Conservation (phyloP, 2,113 vertebrate genomes). For the Pygoscelis antarcticus region DNA sequence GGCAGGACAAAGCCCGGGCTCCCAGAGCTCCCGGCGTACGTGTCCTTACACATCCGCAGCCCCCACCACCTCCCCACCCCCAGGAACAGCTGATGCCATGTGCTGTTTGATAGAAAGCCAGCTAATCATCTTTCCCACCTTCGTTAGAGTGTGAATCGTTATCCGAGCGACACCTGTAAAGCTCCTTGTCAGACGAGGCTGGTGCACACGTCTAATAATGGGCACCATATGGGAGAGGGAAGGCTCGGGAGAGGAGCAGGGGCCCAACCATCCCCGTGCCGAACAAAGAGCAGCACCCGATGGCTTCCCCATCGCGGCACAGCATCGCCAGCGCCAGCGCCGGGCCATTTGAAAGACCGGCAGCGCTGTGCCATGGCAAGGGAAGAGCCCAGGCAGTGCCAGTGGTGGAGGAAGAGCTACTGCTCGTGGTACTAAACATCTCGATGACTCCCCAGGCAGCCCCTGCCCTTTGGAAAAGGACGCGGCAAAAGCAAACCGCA, state of each 20-base stretch:
- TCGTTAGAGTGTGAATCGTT: slow-evolving; percentile 56
- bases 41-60: slow-evolving; percentile 30
- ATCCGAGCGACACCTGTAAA: slow-evolving; percentile 59
- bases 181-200: slow-evolving; percentile 37
- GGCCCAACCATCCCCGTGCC: fast-evolving
- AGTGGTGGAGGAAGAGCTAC: fast-evolving
- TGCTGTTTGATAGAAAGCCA: slow-evolving; percentile 18
- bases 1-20: not conserved
- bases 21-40: not conserved
- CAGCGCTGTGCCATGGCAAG: fast-evolving
- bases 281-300: slow-evolving; percentile 5
- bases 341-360: fast-evolving
- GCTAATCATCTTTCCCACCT: slow-evolving; percentile 67
- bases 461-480: not conserved
- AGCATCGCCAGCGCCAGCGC: fast-evolving
- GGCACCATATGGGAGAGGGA: slow-evolving; percentile 56
- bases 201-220: slow-evolving; percentile 14
- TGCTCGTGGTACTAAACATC: fast-evolving
- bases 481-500: not conserved
- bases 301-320: fast-evolving
- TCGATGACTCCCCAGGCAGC: fast-evolving
- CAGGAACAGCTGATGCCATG: slow-evolving; percentile 42
- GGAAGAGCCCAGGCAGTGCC: fast-evolving
- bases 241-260: not conserved
- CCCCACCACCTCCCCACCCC: not conserved